phyloP scores from a whole-genome alignment of 2,888 invertebrate genomes.

The Trachelus stipa region DNA sequence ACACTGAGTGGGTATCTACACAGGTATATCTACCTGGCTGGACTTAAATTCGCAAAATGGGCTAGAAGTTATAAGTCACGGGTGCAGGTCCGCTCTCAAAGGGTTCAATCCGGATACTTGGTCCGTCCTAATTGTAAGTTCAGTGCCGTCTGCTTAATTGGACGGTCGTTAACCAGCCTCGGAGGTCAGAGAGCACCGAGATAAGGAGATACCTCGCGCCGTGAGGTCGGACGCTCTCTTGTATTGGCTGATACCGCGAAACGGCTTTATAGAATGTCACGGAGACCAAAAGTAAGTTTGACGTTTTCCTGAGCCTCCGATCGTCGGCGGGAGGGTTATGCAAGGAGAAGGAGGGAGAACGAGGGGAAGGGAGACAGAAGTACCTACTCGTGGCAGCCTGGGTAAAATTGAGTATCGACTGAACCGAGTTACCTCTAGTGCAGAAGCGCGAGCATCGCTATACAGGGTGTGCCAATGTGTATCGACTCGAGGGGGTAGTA shows the following conservation, averaged over 20 bases:
- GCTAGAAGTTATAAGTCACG: background rate
- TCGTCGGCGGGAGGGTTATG: background rate
- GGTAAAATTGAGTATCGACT: background rate
- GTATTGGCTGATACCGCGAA: background rate
- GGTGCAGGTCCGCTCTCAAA: slow-evolving; percentile 36
- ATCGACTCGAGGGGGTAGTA: slow-evolving; percentile 21
- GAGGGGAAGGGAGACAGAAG: background rate
- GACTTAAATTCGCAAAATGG: background rate
- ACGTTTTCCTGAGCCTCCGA: background rate
- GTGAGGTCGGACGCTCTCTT: background rate
- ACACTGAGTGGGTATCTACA: background rate
- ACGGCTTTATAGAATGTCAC: background rate
- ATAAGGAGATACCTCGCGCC: background rate
- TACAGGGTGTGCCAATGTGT: background rate
- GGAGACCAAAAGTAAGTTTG: background rate
- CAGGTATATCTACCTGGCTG: background rate
- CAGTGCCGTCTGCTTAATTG: background rate
- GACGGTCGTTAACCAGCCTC: background rate
- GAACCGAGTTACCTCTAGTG: background rate
- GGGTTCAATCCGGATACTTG: slow-evolving; percentile 32
- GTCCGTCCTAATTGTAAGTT: background rate
- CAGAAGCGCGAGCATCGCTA: background rate
- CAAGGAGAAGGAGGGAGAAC: too few relatives aligned
- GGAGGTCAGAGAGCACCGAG: background rate
- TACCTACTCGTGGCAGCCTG: background rate